phyloP scores from a whole-genome alignment of 1,140 invertebrate species.

The Drosophila persimilis region DNA sequence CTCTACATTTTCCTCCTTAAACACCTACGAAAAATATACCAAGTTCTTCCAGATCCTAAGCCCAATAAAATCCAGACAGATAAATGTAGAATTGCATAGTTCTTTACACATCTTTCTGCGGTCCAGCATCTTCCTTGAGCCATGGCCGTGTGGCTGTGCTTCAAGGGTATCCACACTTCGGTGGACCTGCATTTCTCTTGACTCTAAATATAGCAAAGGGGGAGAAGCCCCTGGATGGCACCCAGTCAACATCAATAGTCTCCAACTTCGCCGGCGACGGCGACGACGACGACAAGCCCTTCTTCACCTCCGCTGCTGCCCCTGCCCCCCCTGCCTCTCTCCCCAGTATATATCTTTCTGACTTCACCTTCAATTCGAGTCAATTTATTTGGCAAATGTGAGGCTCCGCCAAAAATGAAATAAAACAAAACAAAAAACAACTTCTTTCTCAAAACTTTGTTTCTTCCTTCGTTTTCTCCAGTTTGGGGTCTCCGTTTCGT shows the following conservation, averaged over 20 bases:
- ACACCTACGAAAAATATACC: too few relatives aligned
- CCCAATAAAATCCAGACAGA: too few relatives aligned
- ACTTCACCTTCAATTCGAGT: constrained; percentile 66
- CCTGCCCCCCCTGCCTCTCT: constrained; percentile 22
- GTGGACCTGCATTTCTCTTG: not conserved
- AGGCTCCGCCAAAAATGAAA: constrained; percentile 6
- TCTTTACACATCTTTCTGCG: too few relatives aligned
- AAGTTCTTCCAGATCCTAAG: too few relatives aligned
- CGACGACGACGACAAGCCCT: too few relatives aligned
- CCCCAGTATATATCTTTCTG: constrained; percentile 15
- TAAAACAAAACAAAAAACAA: constrained; percentile 14
- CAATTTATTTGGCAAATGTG: constrained; percentile 61
- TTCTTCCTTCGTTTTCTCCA: constrained; percentile 14
- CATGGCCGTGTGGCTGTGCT: too few relatives aligned
- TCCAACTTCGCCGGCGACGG: too few relatives aligned
- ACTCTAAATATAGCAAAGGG: constrained; percentile 22
- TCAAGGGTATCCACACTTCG: too few relatives aligned
- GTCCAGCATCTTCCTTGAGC: too few relatives aligned
- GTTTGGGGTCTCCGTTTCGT: constrained; percentile 36
- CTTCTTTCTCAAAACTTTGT: constrained; percentile 24
- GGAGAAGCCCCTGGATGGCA: constrained; percentile 21
- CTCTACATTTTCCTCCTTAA: too few relatives aligned
- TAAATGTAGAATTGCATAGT: too few relatives aligned
- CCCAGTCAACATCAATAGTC: constrained; percentile 8
- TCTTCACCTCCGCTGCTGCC: not conserved